These are phyloP conservation scores for Epinotia demarniana DNA, from an alignment of 2,888 invertebrate genomes.

Conservation along the genomic window DNA sequence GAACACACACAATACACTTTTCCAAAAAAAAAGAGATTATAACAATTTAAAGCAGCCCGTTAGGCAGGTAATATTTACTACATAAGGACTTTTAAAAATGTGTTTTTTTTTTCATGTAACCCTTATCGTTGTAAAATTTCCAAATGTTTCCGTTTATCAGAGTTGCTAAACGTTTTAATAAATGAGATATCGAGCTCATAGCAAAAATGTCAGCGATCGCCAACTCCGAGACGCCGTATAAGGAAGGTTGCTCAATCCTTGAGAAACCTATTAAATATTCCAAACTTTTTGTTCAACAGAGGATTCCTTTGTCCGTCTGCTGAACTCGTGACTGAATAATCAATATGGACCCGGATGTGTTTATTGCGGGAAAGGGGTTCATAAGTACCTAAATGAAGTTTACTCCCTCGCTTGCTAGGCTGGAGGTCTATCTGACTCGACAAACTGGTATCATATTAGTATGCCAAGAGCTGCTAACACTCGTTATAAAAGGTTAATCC, in stretches of 20 bases:
- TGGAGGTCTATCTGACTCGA: background rate
- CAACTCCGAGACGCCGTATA: conserved; percentile 57
- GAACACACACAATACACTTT: no score
- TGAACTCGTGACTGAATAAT: conserved; percentile 38
- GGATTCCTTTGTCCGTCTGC: conserved; percentile 33
- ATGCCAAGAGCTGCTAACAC: background rate
- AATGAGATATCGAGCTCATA: conserved; percentile 7
- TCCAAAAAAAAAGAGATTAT: no score
- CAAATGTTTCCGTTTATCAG: background rate
- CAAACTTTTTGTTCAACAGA: conserved; percentile 57
- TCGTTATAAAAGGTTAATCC: no score
- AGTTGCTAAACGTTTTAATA: conserved; percentile 9
- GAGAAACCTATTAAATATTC: conserved; percentile 63
- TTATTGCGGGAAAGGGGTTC: conserved; percentile 7
- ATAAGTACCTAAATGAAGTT: background rate
- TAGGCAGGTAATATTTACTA: no score
- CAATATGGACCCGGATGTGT: conserved; percentile 20
- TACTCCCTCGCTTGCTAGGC: background rate
- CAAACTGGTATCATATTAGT: background rate
- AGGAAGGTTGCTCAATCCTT: conserved; percentile 72
- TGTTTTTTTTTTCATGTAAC: no score
- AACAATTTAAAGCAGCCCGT: no score
- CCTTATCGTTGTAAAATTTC: background rate
- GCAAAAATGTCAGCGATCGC: conserved; percentile 35
- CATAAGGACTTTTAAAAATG: no score